Conservation (phyloP, 1,140 invertebrate species). For the Coptotermes formosanus region DNA sequence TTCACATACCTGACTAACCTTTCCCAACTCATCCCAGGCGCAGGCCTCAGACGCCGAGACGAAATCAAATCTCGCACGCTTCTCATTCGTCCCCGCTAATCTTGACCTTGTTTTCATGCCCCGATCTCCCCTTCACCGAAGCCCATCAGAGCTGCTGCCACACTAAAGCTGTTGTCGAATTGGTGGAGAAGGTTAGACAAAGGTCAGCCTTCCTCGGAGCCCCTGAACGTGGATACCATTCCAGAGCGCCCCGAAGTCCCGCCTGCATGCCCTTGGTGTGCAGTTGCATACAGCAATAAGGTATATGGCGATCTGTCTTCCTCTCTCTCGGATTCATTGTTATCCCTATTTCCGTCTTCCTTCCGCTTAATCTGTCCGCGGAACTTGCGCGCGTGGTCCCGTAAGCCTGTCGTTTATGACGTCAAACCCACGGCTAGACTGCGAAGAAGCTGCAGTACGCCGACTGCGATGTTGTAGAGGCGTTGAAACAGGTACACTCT, state of each 20-base stretch:
- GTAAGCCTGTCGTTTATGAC: background rate
- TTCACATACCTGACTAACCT: background rate
- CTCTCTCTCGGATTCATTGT: background rate
- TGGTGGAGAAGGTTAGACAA: background rate
- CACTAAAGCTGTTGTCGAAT: background rate
- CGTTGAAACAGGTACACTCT: background rate
- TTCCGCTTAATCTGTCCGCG: no score
- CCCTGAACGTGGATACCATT: background rate
- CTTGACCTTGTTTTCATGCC: background rate
- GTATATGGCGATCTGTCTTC: background rate
- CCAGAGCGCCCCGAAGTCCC: background rate
- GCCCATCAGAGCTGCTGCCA: background rate
- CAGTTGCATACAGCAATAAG: background rate
- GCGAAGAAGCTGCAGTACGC: background rate
- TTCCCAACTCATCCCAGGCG: background rate
- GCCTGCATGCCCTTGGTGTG: background rate
- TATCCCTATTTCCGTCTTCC: no score
- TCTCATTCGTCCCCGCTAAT: background rate
- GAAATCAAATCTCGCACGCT: background rate
- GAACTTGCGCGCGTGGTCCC: background rate
- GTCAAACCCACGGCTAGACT: background rate
- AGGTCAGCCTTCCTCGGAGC: constrained; percentile 10
- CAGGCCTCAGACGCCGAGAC: background rate
- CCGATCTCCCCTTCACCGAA: background rate
- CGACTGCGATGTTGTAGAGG: background rate